Evolutionary conservation across 2,113 vertebrate genomes (phyloP).

Genomic region (Myrmecophaga tridactyla): DNA sequence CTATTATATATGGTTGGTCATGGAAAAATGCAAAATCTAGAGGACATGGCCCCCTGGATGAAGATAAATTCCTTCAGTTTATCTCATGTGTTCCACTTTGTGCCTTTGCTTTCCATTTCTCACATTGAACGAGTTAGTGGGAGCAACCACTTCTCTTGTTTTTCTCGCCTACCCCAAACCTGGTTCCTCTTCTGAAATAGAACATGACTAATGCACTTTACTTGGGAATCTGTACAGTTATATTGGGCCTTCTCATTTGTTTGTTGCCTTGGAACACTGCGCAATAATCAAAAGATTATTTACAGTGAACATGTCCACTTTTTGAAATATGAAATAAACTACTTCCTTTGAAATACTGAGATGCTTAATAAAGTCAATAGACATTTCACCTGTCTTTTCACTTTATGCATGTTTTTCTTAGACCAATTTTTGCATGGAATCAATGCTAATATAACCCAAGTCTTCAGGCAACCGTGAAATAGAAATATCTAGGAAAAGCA

Average conservation of each 20-base stretch:
- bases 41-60: not conserved
- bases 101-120: not conserved
- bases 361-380: not conserved
- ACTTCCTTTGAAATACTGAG: not conserved
- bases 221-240: not conserved
- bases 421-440: not conserved
- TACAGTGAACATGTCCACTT: not conserved
- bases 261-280: not conserved
- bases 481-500: not conserved
- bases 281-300: not conserved
- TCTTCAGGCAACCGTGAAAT: not conserved
- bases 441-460: not conserved
- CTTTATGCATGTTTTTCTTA: not conserved
- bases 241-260: not conserved
- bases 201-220: not conserved
- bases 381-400: not conserved
- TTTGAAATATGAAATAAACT: slow-evolving; percentile 29
- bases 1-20: not conserved
- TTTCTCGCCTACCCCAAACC: not conserved
- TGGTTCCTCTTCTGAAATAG: slow-evolving; percentile 20
- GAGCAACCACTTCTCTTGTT: not conserved
- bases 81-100: not conserved
- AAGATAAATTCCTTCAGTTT: not conserved
- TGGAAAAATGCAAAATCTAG: not conserved
- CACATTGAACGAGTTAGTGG: not conserved